Conservation (phyloP, 2,113 vertebrate genomes). For the Phyllopteryx taeniolatus region DNA sequence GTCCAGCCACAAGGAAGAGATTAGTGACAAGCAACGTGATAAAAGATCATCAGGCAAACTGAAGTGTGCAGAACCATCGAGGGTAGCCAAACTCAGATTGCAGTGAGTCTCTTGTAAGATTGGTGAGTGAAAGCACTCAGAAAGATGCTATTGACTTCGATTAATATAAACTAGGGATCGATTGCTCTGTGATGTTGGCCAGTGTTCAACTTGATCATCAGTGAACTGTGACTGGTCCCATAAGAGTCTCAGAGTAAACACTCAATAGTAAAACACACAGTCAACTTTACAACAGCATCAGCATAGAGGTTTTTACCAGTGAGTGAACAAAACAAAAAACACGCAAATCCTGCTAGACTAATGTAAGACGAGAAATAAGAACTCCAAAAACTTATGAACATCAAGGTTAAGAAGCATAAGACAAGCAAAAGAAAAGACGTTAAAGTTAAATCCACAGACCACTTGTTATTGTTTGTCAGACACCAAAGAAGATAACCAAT, state of each 20-base stretch:
- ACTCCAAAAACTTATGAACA: background rate
- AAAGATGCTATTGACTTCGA: background rate
- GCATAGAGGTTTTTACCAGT: background rate
- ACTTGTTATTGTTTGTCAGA: background rate
- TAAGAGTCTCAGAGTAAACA: background rate
- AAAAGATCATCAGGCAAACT: constrained; percentile 57
- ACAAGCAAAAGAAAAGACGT: background rate
- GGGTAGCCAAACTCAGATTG: constrained; percentile 12
- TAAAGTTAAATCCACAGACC: background rate
- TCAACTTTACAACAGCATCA: background rate
- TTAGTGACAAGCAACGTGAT: constrained; percentile 57
- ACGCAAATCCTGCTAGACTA: background rate
- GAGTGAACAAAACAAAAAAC: background rate
- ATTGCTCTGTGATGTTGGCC: background rate
- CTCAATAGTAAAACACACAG: background rate
- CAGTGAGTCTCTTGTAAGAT: constrained; percentile 3
- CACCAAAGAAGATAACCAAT: too few relatives aligned
- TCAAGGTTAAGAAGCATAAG: background rate
- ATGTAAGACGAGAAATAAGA: background rate
- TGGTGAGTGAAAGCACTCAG: constrained; percentile 11
- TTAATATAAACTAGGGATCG: background rate
- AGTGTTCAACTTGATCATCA: background rate
- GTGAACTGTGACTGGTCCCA: background rate
- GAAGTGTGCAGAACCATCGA: constrained; percentile 45
- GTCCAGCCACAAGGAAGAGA: constrained; percentile 49